phyloP scores from a whole-genome alignment of 2,888 invertebrate genomes.

The Drosophila prostipennis region DNA sequence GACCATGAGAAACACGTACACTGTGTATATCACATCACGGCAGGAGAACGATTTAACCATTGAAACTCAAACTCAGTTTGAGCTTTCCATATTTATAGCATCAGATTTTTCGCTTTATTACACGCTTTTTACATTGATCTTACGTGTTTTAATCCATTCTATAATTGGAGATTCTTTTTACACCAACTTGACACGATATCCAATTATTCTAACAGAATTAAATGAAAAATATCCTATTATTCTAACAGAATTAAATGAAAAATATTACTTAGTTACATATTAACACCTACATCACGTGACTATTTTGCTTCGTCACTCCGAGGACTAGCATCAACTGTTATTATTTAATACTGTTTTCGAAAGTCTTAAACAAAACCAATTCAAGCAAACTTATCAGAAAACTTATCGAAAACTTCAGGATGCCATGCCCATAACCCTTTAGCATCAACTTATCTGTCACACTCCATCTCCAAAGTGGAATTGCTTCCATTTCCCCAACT shows the following conservation, averaged over 20 bases:
- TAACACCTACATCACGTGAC: too few relatives aligned
- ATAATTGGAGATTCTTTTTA: background rate
- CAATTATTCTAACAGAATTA: too few relatives aligned
- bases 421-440: slow-evolving; percentile 19
- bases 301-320: too few relatives aligned
- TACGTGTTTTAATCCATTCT: background rate
- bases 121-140: background rate
- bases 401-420: slow-evolving; percentile 13
- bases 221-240: too few relatives aligned
- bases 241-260: too few relatives aligned
- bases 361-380: background rate
- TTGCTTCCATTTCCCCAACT: slow-evolving; percentile 17
- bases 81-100: background rate
- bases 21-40: background rate
- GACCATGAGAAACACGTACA: background rate
- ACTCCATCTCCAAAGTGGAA: slow-evolving; percentile 33
- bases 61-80: background rate
- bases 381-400: background rate
- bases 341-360: background rate
- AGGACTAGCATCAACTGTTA: background rate
- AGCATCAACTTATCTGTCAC: slow-evolving; percentile 37
- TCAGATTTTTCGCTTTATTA: too few relatives aligned
- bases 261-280: too few relatives aligned
- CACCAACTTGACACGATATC: background rate
- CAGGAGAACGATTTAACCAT: too few relatives aligned